These are phyloP conservation scores for Synanthedon formicaeformis DNA, from an alignment of 2,888 invertebrate genomes.

Conservation along the genomic window DNA sequence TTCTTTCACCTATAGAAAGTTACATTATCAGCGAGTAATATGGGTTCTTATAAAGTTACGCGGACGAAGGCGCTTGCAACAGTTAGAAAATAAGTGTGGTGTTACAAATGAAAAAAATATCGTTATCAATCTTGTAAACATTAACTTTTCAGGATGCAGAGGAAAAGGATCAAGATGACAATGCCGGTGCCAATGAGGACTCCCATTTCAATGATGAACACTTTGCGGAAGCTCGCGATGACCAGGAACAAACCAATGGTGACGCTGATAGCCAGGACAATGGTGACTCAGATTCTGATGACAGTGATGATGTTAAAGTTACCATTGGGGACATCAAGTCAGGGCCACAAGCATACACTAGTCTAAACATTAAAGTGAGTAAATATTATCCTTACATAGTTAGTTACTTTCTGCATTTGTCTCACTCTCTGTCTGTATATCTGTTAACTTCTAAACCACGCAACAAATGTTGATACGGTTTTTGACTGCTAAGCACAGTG, in stretches of 20 bases:
- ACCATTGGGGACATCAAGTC: constrained; percentile 92
- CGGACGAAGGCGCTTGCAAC: too few species aligned
- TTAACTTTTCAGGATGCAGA: not conserved
- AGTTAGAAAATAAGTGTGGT: too few species aligned
- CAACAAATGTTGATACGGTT: too few species aligned
- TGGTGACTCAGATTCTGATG: constrained; percentile 75
- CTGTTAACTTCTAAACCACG: too few species aligned
- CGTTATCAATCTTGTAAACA: too few species aligned
- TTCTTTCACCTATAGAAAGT: too few species aligned
- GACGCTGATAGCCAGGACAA: constrained; percentile 65
- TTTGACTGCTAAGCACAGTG: too few species aligned
- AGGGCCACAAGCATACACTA: constrained; percentile 76
- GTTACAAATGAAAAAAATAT: too few species aligned
- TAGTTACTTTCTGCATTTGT: not conserved
- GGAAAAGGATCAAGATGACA: constrained; percentile 52
- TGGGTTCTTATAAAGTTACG: too few species aligned
- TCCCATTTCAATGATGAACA: constrained; percentile 63
- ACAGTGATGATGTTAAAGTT: constrained; percentile 89
- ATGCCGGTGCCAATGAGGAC: constrained; percentile 42
- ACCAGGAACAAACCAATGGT: constrained; percentile 43
- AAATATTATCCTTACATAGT: not conserved
- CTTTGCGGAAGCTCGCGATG: constrained; percentile 53
- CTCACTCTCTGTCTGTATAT: too few species aligned
- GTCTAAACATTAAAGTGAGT: constrained; percentile 77
- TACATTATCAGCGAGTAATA: too few species aligned